These are phyloP conservation scores for Marmota monax DNA, from an alignment of 2,113 vertebrate species.

Conservation along the genomic window DNA sequence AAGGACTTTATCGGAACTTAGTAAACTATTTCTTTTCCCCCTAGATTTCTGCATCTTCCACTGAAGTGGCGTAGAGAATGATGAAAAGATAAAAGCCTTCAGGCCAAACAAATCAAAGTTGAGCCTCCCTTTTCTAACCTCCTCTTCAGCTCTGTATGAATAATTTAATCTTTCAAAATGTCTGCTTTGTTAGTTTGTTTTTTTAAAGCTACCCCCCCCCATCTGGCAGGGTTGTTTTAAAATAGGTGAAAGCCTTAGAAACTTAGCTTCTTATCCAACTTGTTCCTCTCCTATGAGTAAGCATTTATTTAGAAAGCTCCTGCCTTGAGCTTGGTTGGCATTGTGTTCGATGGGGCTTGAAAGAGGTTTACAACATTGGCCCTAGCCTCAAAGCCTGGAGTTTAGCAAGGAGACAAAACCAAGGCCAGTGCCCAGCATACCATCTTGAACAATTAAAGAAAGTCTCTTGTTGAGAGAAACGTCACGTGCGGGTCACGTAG, in stretches of 20 bases:
- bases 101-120: no score
- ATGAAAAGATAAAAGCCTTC: background rate
- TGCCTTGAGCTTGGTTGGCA: background rate
- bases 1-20: background rate
- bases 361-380: background rate
- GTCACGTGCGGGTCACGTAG: no score
- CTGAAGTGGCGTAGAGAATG: background rate
- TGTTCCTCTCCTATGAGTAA: background rate
- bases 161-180: background rate
- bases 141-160: background rate
- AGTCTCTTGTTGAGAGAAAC: no score
- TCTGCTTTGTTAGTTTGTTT: background rate
- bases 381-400: background rate
- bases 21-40: background rate
- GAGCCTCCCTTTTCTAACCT: background rate
- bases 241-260: background rate
- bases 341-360: accelerated
- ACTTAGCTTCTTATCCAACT: background rate
- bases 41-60: background rate
- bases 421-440: background rate
- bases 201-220: background rate
- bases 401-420: background rate
- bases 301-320: background rate
- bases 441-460: background rate
- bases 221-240: background rate